These are phyloP conservation scores for Spilosoma lubricipeda DNA, from an alignment of 2,888 invertebrate genomes.

Conservation along the genomic window DNA sequence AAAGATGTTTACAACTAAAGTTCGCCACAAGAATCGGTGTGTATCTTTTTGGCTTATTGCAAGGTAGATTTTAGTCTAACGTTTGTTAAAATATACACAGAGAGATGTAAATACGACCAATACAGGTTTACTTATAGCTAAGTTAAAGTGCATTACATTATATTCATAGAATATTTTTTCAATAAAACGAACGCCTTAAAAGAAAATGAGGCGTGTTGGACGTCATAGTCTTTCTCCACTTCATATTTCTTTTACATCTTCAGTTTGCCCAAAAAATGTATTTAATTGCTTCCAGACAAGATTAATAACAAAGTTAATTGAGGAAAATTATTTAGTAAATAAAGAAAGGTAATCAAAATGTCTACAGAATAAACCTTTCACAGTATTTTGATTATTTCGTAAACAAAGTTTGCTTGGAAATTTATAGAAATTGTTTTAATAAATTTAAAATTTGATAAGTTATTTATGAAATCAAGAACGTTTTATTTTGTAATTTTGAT, in stretches of 20 bases:
- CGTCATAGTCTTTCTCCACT: not conserved
- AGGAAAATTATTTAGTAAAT: slow-evolving; percentile 14
- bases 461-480: too few species aligned
- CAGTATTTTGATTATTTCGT: not conserved
- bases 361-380: slow-evolving; percentile 5
- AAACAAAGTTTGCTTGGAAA: not conserved
- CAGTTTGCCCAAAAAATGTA: not conserved
- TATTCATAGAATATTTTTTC: too few species aligned
- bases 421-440: not conserved
- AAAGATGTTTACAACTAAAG: not conserved
- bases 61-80: not conserved
- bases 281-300: slow-evolving; percentile 14
- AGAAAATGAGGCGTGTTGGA: not conserved
- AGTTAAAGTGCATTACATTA: not conserved
- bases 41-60: not conserved
- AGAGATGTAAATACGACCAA: not conserved
- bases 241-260: not conserved
- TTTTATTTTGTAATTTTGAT: too few species aligned
- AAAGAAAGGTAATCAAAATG: slow-evolving; percentile 12
- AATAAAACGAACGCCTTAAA: not conserved
- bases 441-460: not conserved
- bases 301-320: slow-evolving; percentile 2
- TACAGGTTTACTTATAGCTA: not conserved
- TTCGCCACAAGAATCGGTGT: too few species aligned
- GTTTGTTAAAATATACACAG: too few species aligned